A percentile compares a stretch with the other conserved stretches of the same genome.
Evolutionary conservation across 2,797 vertebrate genomes (phyloP).

Genomic region (Macroramphosus scolopax): DNA sequence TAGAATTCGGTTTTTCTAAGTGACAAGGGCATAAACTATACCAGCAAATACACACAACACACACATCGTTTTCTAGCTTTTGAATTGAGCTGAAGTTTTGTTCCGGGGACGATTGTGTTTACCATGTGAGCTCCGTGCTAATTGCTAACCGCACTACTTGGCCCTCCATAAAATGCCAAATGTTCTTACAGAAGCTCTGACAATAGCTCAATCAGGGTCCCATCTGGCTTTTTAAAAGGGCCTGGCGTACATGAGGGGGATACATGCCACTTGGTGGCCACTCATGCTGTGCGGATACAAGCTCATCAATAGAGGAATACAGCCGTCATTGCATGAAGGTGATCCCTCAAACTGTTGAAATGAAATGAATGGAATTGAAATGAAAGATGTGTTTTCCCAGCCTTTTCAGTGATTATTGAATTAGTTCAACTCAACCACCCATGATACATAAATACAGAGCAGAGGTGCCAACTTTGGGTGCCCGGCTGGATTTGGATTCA

Average conservation of each 20-base stretch:
- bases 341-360: conserved; percentile 26
- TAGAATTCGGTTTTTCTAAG: conserved; percentile 33
- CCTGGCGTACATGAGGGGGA: conserved; percentile 22
- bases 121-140: too few species aligned
- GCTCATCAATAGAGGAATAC: too few species aligned
- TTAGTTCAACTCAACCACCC: conserved; percentile 29
- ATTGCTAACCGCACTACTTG: too few species aligned
- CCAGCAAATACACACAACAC: conserved; percentile 4
- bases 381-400: conserved; percentile 25
- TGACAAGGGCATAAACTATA: conserved; percentile 34
- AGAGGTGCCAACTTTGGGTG: too few species aligned
- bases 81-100: neutral
- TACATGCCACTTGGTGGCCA: conserved; percentile 15
- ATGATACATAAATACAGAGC: neutral
- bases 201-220: conserved; percentile 25
- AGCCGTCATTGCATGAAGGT: conserved; percentile 18
- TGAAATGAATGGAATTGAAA: too few species aligned
- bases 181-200: conserved; percentile 20
- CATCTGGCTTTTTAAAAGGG: conserved; percentile 35
- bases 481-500: too few species aligned
- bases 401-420: conserved; percentile 30
- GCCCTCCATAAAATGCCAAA: conserved; percentile 12
- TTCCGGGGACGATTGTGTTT: too few species aligned
- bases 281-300: neutral
- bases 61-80: conserved; percentile 2